Evolutionary conservation across 2,113 vertebrate genomes (phyloP), one percentile per base, ranked within the genome.

Genomic region (Reinhardtius hippoglossoides): DNA sequence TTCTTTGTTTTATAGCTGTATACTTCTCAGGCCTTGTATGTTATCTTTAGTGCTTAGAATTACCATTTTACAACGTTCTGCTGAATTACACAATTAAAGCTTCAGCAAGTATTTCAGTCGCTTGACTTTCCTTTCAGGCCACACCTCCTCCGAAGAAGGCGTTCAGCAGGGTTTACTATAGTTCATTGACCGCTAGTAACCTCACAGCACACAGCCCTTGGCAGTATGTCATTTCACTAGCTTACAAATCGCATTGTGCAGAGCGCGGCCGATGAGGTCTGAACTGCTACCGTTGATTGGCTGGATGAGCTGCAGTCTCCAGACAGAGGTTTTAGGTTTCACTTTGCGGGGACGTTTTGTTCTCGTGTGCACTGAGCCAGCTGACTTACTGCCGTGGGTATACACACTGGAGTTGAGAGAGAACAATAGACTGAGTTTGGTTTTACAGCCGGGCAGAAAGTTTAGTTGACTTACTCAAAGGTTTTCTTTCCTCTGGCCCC

Each of bases 151-250:
- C 1, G 59, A 50, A 74, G 31, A 70, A 64, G 62, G 65, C 73
- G 59, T 18, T 15, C 8, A 9, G 81, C 79, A 40, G 68, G 79
- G 92, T 84, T 94, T 91, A 94, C 89, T 88, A 16, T 27, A 89
- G 94, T 92, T 87, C 92, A 80, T 44, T 94, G 94, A 89, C 90
- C 18, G 82, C 5, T n/a, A 92, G 92, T 93, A 92, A 94, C 91
- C 90, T 73, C 71, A 1, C n/a, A 3, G 26, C 76, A 31, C 67
- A 65, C 58, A 48, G 90, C 91, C 85, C n/a, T 74, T 67, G 70
- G 83, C 86, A 71, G 52, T 80, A 71, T 88, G 87, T 86, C 84
- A 88, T 89, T 82, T 89, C 85, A 85, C 82, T 81, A 86, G 87
- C 76, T 92, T 64, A 89, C 85, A 86, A 85, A 87, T 89, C 82